Evolutionary conservation across 2,113 vertebrate species (phyloP), one percentile per base, ranked within the genome.

Genomic region (Vidua chalybeata): DNA sequence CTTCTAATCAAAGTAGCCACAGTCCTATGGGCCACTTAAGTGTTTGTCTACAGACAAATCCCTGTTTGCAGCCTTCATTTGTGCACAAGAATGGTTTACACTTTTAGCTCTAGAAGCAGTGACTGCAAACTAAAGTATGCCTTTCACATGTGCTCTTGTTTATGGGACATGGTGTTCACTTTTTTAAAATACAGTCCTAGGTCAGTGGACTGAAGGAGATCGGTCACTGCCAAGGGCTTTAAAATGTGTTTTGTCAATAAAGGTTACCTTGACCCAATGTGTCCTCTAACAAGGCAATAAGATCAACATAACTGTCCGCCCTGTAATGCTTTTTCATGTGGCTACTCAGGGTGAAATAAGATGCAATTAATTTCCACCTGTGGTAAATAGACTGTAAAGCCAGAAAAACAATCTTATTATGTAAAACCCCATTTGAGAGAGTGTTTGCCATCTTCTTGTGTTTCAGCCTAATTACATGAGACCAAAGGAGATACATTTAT

Each of bases 241-340:
- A 76, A 85, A 84, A 74, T n/a, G 28, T 63, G 18, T 91, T 93
- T 83, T 91, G 45, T 89, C 64, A 71, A n/a, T 95, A 97, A 62
- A 81, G 73, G 75, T 96, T 95, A 48, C 48, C 28, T 90, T 92
- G 88, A 76, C 90, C 55, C 61, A 48, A 7, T 33, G 39, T 45
- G 24, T 45, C 58, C 7, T 1, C 48, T 90, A 75, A 61, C 64
- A 48, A 69, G 46, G 35, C 67, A 96, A 31, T 14, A n/a, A 54
- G 43, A 88, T 51, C 67, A 80, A 62, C 35, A 15, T 43, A 62
- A 88, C 11, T 45, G 6, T 79, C 75, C 0, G 0, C 64, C 11
- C 71, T 35, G 26, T 16, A 35, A 59, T 58, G 55, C 4, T 62
- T 87, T 73, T 91, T 78, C 71, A 35, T 83, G n/a, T 64, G 63